Base-by-base conservation (phyloP, 2,888 invertebrate genomes). In the Seira ritae region DNA sequence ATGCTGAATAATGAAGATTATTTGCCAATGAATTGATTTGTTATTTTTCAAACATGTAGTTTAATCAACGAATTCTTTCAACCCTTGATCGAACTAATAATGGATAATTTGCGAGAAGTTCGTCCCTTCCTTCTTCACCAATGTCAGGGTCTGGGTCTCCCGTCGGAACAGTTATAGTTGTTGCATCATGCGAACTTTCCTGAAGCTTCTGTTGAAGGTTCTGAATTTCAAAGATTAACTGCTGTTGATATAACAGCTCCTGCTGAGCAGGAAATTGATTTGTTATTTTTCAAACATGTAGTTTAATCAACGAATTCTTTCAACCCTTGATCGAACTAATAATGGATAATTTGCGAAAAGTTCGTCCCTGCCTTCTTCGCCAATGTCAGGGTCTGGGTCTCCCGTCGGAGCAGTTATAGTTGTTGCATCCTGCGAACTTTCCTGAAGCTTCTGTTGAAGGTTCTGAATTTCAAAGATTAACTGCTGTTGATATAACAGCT, bases 321-420 rank as follows among this genome's bases (percentile, higher is more conserved):
- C 73, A 1, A 73, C 73, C n/a, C 73, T 73, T 15, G 73, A 73
- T 10, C 60, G n/a, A 20, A 24, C 62, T 8, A 73, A 20, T 12
- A 31, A 1, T 12, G 62, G 73, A 42, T 65, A 62, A 24, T 73
- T 24, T 37, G 37, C 73, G 37, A 6, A 24, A 1, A 31, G 19
- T 31, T 73, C 31, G 17, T 73, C 65, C 22, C 6, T 19, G 6
- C 37, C 60, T 1, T 17, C 12, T 20, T 37, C 17, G 10, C 3
- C 67, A 23, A n/a, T n/a, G 12, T 24, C 24, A 23, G 17, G 17
- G 23, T 67, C 24, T 22, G 19, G 19, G 19, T 62, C 22, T 10
- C 19, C 1, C 0, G 1, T 10, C 1, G n/a, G n/a, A 24, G 24
- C n/a, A 37, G 69, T 17, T 19, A n/a, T 2, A 3, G 72, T 19